Conservation (phyloP, 2,113 vertebrate genomes). For the Protomyctophum bolini region DNA sequence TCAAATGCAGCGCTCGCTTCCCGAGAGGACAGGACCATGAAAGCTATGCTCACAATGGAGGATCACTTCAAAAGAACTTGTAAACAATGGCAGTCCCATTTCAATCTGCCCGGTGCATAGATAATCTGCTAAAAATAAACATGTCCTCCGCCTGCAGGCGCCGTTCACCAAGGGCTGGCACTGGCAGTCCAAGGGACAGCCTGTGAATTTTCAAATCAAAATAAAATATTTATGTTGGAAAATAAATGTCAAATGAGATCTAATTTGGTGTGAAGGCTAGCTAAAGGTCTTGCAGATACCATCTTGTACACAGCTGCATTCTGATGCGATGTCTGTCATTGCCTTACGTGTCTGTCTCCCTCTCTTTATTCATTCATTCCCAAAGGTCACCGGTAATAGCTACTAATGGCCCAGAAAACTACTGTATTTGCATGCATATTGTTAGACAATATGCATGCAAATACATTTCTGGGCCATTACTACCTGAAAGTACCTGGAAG, state of each 20-base stretch:
- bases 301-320: conserved; percentile 39
- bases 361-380: conserved; percentile 23
- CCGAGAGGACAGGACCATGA: conserved; percentile 66
- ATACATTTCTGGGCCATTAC: too few relatives aligned
- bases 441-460: too few relatives aligned
- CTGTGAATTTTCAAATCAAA: conserved; percentile 60
- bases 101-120: conserved; percentile 64
- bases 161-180: conserved; percentile 34
- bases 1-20: conserved; percentile 32
- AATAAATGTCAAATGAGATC: conserved; percentile 76
- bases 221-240: conserved; percentile 73
- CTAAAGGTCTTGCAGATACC: conserved; percentile 64
- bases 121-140: conserved; percentile 79
- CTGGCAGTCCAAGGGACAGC: conserved; percentile 28
- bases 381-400: conserved; percentile 72
- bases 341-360: conserved; percentile 35
- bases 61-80: conserved; percentile 81
- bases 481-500: conserved; percentile 7
- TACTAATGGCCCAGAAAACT: conserved; percentile 49
- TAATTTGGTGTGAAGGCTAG: conserved; percentile 65
- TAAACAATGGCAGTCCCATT: conserved; percentile 76
- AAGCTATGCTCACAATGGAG: conserved; percentile 73
- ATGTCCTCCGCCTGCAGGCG: conserved; percentile 47
- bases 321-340: conserved; percentile 56
- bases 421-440: conserved; percentile 42